Evolutionary conservation across 2,888 invertebrate genomes (phyloP).

Genomic region (Bedellia somnulentella): DNA sequence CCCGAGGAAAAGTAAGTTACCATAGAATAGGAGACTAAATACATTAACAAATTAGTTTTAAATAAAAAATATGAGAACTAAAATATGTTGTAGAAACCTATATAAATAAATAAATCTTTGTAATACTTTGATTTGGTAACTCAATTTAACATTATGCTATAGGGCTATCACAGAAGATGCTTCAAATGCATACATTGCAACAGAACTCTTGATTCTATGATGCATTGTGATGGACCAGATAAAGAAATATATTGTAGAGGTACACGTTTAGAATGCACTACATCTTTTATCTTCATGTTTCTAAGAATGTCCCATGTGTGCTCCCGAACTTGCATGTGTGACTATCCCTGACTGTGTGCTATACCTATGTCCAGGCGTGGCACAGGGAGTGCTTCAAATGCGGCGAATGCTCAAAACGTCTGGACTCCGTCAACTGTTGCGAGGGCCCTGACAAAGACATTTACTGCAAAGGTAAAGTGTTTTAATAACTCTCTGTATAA

Average conservation of each 20-base stretch:
- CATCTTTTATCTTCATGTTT: background rate
- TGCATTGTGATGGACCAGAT: constrained; percentile 92
- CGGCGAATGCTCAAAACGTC: constrained; percentile 80
- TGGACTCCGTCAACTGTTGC: constrained; percentile 90
- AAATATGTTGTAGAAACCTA: background rate
- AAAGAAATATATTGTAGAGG: constrained; percentile 91
- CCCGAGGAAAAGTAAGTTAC: constrained; percentile 79
- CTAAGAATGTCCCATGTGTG: background rate
- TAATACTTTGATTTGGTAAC: background rate
- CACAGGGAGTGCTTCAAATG: constrained; percentile 95
- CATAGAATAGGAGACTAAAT: background rate
- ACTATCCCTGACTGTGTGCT: background rate
- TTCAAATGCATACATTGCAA: constrained; percentile 87
- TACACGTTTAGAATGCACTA: constrained; percentile 35
- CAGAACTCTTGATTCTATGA: constrained; percentile 82
- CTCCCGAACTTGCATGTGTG: too few species aligned
- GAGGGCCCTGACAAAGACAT: constrained; percentile 94
- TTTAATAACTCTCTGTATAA: too few species aligned
- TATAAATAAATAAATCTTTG: background rate
- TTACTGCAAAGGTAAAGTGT: constrained; percentile 90
- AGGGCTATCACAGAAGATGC: constrained; percentile 89
- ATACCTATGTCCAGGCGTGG: constrained; percentile 71
- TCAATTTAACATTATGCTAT: constrained; percentile 20
- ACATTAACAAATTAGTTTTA: too few species aligned
- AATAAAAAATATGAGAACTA: too few species aligned